These are phyloP conservation scores for Lasioglossum malachurum DNA, from an alignment of 2,888 invertebrate species.

Conservation along the genomic window DNA sequence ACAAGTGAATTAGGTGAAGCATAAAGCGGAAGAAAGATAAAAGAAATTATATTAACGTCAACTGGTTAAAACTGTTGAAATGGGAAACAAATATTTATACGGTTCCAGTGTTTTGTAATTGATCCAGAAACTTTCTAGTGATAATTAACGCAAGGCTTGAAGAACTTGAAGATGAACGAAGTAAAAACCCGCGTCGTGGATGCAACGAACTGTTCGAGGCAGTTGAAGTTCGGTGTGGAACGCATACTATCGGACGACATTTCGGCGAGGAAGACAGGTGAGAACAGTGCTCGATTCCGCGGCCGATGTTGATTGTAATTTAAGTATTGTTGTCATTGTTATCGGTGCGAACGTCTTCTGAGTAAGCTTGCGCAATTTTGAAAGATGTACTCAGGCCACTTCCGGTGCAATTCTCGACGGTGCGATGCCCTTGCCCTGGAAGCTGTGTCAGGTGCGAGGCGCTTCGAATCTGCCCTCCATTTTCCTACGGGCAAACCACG, in stretches of 20 bases:
- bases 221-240: conserved; percentile 90
- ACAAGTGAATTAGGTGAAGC: not conserved
- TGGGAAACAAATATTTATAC: not conserved
- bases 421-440: conserved; percentile 73
- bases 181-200: conserved; percentile 55
- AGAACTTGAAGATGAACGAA: conserved; percentile 58
- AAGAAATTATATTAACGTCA: not conserved
- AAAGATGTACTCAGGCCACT: conserved; percentile 69
- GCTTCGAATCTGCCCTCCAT: conserved; percentile 64
- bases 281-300: conserved; percentile 11
- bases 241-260: conserved; percentile 87
- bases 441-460: conserved; percentile 74
- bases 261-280: conserved; percentile 70
- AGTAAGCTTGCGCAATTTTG: conserved; percentile 21
- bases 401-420: conserved; percentile 68
- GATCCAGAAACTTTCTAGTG: not conserved
- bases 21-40: too few species aligned
- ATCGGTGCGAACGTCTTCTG: not conserved
- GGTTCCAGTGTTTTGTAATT: not conserved
- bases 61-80: not conserved
- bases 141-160: not conserved
- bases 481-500: conserved; percentile 58
- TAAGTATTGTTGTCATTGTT: not conserved
- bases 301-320: not conserved
- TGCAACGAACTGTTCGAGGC: conserved; percentile 65